Evolutionary conservation across 2,113 vertebrate species (phyloP).

Genomic region (Pteronura brasiliensis): DNA sequence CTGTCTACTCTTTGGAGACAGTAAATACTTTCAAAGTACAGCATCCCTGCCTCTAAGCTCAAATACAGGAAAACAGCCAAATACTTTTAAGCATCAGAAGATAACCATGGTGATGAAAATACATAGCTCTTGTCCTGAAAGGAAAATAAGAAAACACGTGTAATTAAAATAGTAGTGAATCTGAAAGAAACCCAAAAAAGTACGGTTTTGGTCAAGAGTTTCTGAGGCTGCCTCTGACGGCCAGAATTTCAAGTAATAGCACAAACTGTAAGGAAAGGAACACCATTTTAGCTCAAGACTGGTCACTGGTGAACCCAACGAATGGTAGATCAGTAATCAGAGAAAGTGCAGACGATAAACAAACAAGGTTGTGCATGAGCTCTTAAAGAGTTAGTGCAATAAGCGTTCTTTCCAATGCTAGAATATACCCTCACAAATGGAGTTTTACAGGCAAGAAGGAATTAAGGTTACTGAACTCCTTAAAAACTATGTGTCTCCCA

Average conservation of each 20-base stretch:
- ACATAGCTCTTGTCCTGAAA: background rate
- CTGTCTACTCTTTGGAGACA: constrained; percentile 24
- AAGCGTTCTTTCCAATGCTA: background rate
- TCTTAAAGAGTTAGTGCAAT: background rate
- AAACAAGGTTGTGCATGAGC: background rate
- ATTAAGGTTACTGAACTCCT: background rate
- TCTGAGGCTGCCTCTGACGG: background rate
- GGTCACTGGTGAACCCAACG: background rate
- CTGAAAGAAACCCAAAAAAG: background rate
- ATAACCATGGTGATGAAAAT: constrained; percentile 20
- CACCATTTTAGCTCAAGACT: background rate
- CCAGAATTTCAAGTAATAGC: background rate
- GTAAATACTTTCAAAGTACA: constrained; percentile 28
- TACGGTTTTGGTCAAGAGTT: background rate
- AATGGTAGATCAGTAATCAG: background rate
- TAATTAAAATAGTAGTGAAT: background rate
- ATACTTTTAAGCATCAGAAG: background rate
- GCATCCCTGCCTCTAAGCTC: background rate
- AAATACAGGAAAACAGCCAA: constrained; percentile 14
- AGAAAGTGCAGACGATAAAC: background rate
- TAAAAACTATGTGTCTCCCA: background rate
- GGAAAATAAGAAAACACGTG: background rate
- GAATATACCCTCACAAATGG: background rate
- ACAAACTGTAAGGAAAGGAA: background rate
- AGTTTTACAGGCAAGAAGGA: background rate